Base-by-base conservation (phyloP, 1,140 invertebrate species). In the Ridgeia piscesae region DNA sequence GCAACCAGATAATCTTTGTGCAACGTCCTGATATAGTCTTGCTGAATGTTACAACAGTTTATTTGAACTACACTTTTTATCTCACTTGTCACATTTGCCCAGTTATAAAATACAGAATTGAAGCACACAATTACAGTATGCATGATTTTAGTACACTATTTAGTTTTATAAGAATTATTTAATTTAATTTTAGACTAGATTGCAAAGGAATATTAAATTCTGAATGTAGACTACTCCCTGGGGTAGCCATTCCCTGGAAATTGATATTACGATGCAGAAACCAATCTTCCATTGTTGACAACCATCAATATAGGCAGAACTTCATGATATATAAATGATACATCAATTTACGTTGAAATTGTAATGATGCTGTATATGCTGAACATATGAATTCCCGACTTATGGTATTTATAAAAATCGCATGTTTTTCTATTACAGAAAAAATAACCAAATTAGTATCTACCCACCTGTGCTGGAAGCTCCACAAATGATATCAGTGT, bases 401-500 rank as follows among this genome's bases (percentile, higher is more conserved):
- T 14, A 1, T 21, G 27, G 14, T 77, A 77, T 14, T 21, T 77
- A n/a, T n/a, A 21, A 77, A 1, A 77, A 21, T 21, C 4, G 58
- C 58, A 77, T 77, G 58, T 8, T 77, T 17, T 21, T 77, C 11
- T 77, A 21, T 31, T 0, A 17, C 27, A 77, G 58, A 77, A 4
- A 6, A 42, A 42, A 31, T 9, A 77, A 77, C 58, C 17, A 77
- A 31, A 31, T 21, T 77, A 31, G 34, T 4, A 42, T 91, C n/a
- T 33, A 94, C 95, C 95, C 94, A 96, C 96, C 88, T 98, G 95
- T 11, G 98, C 97, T n/a, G 98, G 98, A 91, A 99, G 96, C 95
- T 99, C 98, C n/a, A 99, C 97, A 88, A 99, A 96, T 0, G 98
- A 99, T 93, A 98, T 97, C 17, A 99, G 97, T 21, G 97, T 97